These are phyloP conservation scores for Abrostola tripartita DNA, from an alignment of 2,888 invertebrate genomes.

Conservation along the genomic window DNA sequence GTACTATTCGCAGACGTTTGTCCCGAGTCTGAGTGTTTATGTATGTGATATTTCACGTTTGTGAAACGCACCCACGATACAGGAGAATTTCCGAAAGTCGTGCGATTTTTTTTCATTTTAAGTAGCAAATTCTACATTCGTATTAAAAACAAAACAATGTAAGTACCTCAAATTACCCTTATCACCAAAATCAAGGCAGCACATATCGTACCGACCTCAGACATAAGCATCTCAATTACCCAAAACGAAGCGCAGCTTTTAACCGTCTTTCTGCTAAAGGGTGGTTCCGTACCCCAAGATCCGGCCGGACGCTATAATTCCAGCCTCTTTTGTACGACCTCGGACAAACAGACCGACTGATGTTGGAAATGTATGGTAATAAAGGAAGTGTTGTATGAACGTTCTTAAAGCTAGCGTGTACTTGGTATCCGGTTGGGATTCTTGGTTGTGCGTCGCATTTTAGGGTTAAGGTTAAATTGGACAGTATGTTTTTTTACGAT, in stretches of 20 bases:
- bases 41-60: too few relatives aligned
- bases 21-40: too few relatives aligned
- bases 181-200: neutral
- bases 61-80: too few relatives aligned
- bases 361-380: slow-evolving; percentile 57
- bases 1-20: too few relatives aligned
- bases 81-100: too few relatives aligned
- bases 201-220: slow-evolving; percentile 6
- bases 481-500: neutral
- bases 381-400: slow-evolving; percentile 51
- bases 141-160: neutral
- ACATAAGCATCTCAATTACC: slow-evolving; percentile 52
- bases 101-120: too few relatives aligned
- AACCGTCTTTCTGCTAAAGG: slow-evolving; percentile 56
- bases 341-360: slow-evolving; percentile 61
- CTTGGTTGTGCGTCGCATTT: slow-evolving; percentile 18
- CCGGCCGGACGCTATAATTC: slow-evolving; percentile 73
- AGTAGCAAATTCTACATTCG: too few relatives aligned
- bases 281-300: slow-evolving; percentile 63
- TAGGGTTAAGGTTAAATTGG: neutral
- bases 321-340: slow-evolving; percentile 65
- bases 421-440: slow-evolving; percentile 34
- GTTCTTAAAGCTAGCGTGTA: slow-evolving; percentile 46
- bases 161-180: neutral
- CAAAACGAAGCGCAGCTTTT: slow-evolving; percentile 52